Conservation (phyloP, 2,888 invertebrate genomes). For the Oscheius onirici region DNA sequence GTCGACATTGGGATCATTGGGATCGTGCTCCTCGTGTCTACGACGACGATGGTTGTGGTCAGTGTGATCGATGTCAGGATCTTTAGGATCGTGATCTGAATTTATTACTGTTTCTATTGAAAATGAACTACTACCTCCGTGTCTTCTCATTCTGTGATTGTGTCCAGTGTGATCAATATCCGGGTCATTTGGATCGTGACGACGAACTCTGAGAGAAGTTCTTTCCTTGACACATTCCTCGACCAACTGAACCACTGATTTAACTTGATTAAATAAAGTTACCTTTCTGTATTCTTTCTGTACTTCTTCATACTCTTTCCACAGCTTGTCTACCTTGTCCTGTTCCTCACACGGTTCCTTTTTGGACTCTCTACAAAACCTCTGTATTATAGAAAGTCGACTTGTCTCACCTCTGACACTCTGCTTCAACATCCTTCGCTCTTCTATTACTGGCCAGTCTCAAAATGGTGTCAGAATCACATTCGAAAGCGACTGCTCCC, state of each 20-base stretch:
- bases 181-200: not conserved
- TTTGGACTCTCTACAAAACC: too few species aligned
- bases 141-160: not conserved
- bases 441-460: slow-evolving; percentile 56
- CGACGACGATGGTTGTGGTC: slow-evolving; percentile 40
- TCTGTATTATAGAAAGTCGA: too few species aligned
- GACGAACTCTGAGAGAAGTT: not conserved
- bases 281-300: slow-evolving; percentile 49
- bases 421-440: slow-evolving; percentile 52
- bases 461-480: slow-evolving; percentile 54
- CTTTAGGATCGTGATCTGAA: slow-evolving; percentile 36
- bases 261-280: not conserved
- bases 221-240: slow-evolving; percentile 4
- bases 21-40: slow-evolving; percentile 33
- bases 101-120: not conserved
- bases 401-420: slow-evolving; percentile 46
- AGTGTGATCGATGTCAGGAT: slow-evolving; percentile 42
- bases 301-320: slow-evolving; percentile 51
- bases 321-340: slow-evolving; percentile 45
- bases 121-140: not conserved
- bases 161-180: not conserved
- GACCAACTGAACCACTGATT: slow-evolving; percentile 21
- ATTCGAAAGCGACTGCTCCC: slow-evolving; percentile 28
- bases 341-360: slow-evolving; percentile 38
- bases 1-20: slow-evolving; percentile 46